Percentiles rank a stretch among this genome's conserved stretches.
phyloP scores from a whole-genome alignment of 2,797 vertebrate genomes.

The Chromobotia macracanthus region DNA sequence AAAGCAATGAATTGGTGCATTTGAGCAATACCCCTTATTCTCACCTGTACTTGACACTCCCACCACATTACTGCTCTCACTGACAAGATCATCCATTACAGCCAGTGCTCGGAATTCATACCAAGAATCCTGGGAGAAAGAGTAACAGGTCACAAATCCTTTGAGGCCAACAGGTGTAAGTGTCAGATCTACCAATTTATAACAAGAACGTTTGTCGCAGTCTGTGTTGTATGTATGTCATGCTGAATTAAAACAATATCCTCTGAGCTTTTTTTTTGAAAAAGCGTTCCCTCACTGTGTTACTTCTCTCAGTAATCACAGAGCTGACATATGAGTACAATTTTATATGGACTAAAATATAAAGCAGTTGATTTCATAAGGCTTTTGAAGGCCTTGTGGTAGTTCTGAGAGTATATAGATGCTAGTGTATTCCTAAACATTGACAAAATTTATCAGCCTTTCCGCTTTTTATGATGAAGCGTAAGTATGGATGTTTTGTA shows the following conservation, averaged over 20 bases:
- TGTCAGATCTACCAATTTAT: constrained; percentile 39
- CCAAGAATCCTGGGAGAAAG: constrained; percentile 88
- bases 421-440: too few relatives aligned
- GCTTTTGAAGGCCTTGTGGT: too few relatives aligned
- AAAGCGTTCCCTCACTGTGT: neutral
- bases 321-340: neutral
- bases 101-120: constrained; percentile 98
- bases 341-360: too few relatives aligned
- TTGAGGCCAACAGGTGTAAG: constrained; percentile 40
- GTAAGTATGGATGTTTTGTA: too few relatives aligned
- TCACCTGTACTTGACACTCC: constrained; percentile 97
- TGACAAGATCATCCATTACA: constrained; percentile 99
- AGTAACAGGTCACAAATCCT: constrained; percentile 34
- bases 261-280: constrained; percentile 11
- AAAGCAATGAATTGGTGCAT: constrained; percentile 52
- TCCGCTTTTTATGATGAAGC: too few relatives aligned
- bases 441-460: too few relatives aligned
- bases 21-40: constrained; percentile 50
- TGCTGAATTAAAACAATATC: constrained; percentile 36
- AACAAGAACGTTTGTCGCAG: constrained; percentile 28
- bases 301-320: constrained; percentile 8
- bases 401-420: too few relatives aligned
- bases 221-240: constrained; percentile 25
- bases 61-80: constrained; percentile 97
- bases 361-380: too few relatives aligned